Conservation (phyloP, 2,888 invertebrate species). For the Melieria omissa region DNA sequence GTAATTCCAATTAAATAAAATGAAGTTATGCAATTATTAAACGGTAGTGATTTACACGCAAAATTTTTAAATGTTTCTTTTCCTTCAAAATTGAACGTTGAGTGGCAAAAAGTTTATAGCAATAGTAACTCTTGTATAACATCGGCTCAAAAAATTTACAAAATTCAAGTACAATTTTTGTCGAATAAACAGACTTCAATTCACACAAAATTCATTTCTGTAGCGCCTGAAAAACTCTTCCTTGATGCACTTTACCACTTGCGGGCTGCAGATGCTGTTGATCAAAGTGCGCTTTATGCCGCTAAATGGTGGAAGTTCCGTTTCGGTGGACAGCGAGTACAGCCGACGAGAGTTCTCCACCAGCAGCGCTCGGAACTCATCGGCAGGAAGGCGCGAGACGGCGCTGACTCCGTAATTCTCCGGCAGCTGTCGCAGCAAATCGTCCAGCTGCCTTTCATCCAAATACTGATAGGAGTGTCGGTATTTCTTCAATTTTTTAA, state of each 20-base stretch:
- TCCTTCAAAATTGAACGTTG: no score
- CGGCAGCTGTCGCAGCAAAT: slow-evolving; percentile 29
- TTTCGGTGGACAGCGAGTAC: not conserved
- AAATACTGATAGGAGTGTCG: slow-evolving; percentile 65
- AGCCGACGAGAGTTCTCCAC: slow-evolving; percentile 46
- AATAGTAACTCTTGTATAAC: no score
- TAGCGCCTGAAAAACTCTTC: slow-evolving; percentile 66
- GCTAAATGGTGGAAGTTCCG: slow-evolving; percentile 6
- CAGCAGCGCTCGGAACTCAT: slow-evolving; percentile 45
- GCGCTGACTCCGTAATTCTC: slow-evolving; percentile 13
- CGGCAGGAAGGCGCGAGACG: slow-evolving; percentile 45
- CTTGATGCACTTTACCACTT: slow-evolving; percentile 71
- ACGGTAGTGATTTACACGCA: no score
- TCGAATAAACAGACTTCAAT: no score
- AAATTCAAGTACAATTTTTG: no score
- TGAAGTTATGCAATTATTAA: no score
- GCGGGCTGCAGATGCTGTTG: slow-evolving; percentile 74
- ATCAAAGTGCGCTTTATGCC: slow-evolving; percentile 66
- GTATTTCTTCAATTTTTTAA: slow-evolving; percentile 60
- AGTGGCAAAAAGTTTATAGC: no score
- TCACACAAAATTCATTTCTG: not conserved
- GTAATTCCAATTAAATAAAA: no score
- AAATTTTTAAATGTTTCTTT: no score
- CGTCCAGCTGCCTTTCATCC: slow-evolving; percentile 59
- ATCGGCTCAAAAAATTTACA: no score